A percentile compares a stretch with the other conserved stretches of the same genome.
Conservation (phyloP, 1,140 invertebrate genomes). For the Drosophila albomicans region DNA sequence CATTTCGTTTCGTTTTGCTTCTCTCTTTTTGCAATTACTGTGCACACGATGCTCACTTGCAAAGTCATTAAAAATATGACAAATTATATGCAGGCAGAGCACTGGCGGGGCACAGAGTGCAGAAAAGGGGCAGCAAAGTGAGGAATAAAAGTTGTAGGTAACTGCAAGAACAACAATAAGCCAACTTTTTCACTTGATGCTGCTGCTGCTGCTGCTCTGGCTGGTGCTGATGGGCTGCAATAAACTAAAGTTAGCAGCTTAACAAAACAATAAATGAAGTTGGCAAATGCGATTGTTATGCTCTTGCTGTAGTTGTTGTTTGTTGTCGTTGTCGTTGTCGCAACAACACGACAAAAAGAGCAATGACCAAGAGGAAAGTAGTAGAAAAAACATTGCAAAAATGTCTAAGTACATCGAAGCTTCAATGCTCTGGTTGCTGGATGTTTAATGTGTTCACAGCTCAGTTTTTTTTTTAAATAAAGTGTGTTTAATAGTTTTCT, state of each 20-base stretch:
- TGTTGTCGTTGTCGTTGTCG: slow-evolving; percentile 4
- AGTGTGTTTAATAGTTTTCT: background rate
- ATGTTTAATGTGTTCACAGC: background rate
- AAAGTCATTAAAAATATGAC: slow-evolving; percentile 83
- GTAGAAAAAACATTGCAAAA: slow-evolving; percentile 5
- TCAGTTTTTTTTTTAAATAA: too few relatives aligned
- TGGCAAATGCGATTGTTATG: slow-evolving; percentile 80
- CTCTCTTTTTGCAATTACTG: slow-evolving; percentile 54
- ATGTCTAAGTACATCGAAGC: background rate
- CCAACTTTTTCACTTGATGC: slow-evolving; percentile 44
- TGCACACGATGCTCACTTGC: slow-evolving; percentile 65
- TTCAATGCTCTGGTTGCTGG: slow-evolving; percentile 13
- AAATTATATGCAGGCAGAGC: slow-evolving; percentile 65
- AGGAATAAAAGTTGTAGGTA: background rate
- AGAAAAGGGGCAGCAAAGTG: too few relatives aligned
- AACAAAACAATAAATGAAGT: slow-evolving; percentile 83
- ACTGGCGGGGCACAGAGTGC: background rate
- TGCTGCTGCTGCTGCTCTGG: slow-evolving; percentile 22
- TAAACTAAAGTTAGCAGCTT: slow-evolving; percentile 83
- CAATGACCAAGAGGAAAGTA: slow-evolving; percentile 42
- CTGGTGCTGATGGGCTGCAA: slow-evolving; percentile 62
- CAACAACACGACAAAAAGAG: slow-evolving; percentile 40
- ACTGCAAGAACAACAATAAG: slow-evolving; percentile 16
- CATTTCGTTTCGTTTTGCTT: slow-evolving; percentile 40
- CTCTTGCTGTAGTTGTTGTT: slow-evolving; percentile 25